phyloP scores from a whole-genome alignment of 2,888 invertebrate genomes.

The Pterostichus madidus region DNA sequence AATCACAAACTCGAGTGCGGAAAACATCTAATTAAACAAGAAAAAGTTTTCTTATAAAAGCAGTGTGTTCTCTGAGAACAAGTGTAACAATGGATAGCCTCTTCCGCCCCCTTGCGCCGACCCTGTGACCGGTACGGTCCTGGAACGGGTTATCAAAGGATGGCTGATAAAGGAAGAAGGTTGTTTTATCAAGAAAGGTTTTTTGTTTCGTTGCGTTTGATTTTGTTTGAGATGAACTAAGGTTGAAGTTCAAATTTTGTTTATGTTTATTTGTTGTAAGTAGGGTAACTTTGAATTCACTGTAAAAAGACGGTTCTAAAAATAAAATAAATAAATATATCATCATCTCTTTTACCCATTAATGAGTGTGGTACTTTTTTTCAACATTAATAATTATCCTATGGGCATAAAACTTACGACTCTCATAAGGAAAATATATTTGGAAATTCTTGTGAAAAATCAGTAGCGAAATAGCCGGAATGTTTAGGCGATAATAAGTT shows the following conservation, averaged over 20 bases:
- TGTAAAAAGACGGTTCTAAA: background rate
- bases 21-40: conserved; percentile 59
- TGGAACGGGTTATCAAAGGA: conserved; percentile 13
- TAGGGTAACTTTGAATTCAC: conserved; percentile 24
- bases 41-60: conserved; percentile 56
- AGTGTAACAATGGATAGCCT: conserved; percentile 45
- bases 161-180: background rate
- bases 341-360: too few relatives aligned
- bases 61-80: conserved; percentile 18
- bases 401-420: too few relatives aligned
- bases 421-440: background rate
- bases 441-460: conserved; percentile 27
- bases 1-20: conserved; percentile 54
- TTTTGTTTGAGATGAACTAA: conserved; percentile 42
- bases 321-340: too few relatives aligned
- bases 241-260: conserved; percentile 23
- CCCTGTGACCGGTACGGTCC: background rate
- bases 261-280: conserved; percentile 47
- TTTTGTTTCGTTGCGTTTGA: conserved; percentile 34
- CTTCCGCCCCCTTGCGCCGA: background rate
- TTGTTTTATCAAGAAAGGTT: conserved; percentile 13
- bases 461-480: background rate
- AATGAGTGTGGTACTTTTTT: too few relatives aligned
- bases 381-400: too few relatives aligned
- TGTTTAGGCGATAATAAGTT: conserved; percentile 31